These are phyloP conservation scores for Trilocha varians DNA, from an alignment of 2,888 invertebrate genomes.

Conservation along the genomic window DNA sequence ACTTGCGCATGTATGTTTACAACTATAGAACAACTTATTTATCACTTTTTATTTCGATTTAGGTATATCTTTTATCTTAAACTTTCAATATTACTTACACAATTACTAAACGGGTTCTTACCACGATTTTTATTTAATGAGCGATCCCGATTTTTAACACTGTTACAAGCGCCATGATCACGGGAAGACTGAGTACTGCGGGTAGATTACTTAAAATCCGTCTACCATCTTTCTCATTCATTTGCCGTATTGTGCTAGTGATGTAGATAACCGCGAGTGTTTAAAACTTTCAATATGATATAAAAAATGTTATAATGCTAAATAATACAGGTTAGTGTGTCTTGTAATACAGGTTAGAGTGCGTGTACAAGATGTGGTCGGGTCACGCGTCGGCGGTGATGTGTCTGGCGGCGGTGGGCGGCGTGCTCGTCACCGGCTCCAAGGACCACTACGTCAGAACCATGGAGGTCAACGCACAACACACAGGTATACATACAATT, in stretches of 20 bases:
- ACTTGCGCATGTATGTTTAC: constrained; percentile 80
- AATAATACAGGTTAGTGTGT: no score
- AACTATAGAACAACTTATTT: constrained; percentile 3
- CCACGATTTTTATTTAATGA: no score
- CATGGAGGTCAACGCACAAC: constrained; percentile 67
- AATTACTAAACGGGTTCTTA: no score
- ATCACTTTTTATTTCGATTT: not conserved
- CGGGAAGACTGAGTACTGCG: no score
- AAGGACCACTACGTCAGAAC: constrained; percentile 86
- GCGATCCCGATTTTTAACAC: no score
- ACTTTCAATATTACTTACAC: not conserved
- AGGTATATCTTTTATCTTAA: not conserved
- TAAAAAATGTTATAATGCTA: no score
- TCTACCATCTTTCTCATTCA: no score
- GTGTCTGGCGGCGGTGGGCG: constrained; percentile 81
- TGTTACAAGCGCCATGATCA: no score
- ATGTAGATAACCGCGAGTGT: no score
- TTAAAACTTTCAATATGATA: no score
- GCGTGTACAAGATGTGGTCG: constrained; percentile 81
- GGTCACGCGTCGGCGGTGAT: constrained; percentile 89
- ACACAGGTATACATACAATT: constrained; percentile 37
- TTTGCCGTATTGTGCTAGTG: no score
- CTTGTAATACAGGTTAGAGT: constrained; percentile 77
- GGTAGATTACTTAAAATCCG: no score
- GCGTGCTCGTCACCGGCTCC: constrained; percentile 84